Percentiles rank a stretch among this genome's conserved stretches.
phyloP scores from a whole-genome alignment of 2,888 invertebrate genomes.

The Mantis religiosa region DNA sequence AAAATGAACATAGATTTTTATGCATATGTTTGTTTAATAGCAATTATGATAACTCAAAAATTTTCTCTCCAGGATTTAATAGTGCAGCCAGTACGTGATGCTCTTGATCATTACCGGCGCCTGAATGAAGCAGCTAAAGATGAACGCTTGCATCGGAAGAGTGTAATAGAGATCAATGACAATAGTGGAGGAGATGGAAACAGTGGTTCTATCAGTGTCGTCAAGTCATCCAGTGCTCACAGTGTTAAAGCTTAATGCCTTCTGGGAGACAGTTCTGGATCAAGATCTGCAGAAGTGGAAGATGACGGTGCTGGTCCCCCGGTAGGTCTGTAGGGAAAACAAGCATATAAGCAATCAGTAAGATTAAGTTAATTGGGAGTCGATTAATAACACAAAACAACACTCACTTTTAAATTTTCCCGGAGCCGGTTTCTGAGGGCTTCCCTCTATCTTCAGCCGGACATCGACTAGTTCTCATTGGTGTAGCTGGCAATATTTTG shows the following conservation, averaged over 20 bases:
- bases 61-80: slow-evolving; percentile 52
- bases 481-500: no score
- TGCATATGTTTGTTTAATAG: no score
- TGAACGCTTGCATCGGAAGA: slow-evolving; percentile 56
- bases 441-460: no score
- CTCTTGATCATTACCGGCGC: slow-evolving; percentile 58
- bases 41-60: neutral
- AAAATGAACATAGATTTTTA: no score
- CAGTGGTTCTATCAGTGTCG: slow-evolving; percentile 34
- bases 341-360: no score
- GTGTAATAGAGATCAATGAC: slow-evolving; percentile 44
- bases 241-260: slow-evolving; percentile 54
- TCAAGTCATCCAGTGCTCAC: slow-evolving; percentile 37
- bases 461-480: no score
- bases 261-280: slow-evolving; percentile 45
- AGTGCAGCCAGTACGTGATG: slow-evolving; percentile 57
- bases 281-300: slow-evolving; percentile 23
- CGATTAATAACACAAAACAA: no score
- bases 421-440: no score
- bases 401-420: no score
- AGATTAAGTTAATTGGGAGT: no score
- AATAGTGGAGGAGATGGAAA: slow-evolving; percentile 30
- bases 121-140: slow-evolving; percentile 59
- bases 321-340: neutral
- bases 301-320: slow-evolving; percentile 21